A percentile compares a stretch with the other conserved stretches of the same genome.
phyloP scores from a whole-genome alignment of 2,888 invertebrate genomes.

The Imbricaverruca yamaguchii region DNA sequence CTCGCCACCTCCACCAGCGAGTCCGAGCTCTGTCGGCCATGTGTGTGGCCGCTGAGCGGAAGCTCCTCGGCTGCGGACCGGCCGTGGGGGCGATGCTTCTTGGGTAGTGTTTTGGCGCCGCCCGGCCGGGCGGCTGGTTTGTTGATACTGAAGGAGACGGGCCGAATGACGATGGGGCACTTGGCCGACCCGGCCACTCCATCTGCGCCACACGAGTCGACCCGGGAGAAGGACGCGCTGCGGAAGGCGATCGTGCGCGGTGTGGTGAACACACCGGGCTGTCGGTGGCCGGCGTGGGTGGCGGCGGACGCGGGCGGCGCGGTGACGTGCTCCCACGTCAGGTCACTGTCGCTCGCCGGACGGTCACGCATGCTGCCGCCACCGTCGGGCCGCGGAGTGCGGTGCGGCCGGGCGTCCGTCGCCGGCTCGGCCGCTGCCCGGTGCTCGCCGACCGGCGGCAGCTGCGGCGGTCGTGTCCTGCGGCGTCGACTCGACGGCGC shows the following conservation, averaged over 20 bases:
- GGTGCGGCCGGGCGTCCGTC: background rate
- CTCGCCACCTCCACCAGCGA: background rate
- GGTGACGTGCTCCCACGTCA: background rate
- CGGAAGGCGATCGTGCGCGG: background rate
- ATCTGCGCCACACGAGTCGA: background rate
- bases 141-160: background rate
- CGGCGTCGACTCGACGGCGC: no score
- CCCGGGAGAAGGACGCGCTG: background rate
- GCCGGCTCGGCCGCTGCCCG: background rate
- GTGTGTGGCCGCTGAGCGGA: background rate
- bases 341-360: conserved; percentile 5
- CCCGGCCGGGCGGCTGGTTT: background rate
- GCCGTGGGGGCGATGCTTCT: background rate
- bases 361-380: background rate
- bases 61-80: background rate
- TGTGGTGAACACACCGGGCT: background rate
- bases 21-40: background rate
- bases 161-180: background rate
- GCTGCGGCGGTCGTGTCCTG: background rate
- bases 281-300: background rate
- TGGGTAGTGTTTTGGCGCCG: background rate
- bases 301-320: background rate
- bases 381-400: background rate
- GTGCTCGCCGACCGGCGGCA: background rate
- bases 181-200: no score